These are phyloP conservation scores for Aurelia aurita DNA, from an alignment of 30 jellyfish, hydroid and myxozoan genomes.

Conservation along the genomic window DNA sequence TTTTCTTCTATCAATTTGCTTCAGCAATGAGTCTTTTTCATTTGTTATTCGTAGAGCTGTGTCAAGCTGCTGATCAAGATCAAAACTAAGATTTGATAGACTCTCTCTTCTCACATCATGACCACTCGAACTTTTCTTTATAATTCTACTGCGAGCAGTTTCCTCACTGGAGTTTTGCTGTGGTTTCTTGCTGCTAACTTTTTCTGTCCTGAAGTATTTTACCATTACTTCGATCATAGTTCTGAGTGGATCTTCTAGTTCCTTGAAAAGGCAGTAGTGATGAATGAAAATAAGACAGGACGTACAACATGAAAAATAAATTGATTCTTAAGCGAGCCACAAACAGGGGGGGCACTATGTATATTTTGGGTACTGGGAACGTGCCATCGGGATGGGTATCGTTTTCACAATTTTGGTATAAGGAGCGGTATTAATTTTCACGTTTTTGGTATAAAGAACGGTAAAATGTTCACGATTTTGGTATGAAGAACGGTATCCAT, in stretches of 20 bases:
- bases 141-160: neutral
- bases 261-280: neutral
- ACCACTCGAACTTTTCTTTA: neutral
- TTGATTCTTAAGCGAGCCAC: too few relatives aligned
- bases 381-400: too few relatives aligned
- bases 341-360: too few relatives aligned
- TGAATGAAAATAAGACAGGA: neutral
- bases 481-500: too few relatives aligned
- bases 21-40: neutral
- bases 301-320: neutral
- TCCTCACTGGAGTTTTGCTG: constrained; percentile 7
- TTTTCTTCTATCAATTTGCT: neutral
- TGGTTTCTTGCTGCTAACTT: neutral
- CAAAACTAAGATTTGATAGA: neutral
- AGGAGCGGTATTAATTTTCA: too few relatives aligned
- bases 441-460: too few relatives aligned
- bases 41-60: constrained; percentile 14
- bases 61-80: constrained; percentile 7
- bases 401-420: too few relatives aligned
- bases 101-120: neutral
- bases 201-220: constrained; percentile 24
- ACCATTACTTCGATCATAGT: constrained; percentile 69
- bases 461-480: too few relatives aligned
- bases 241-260: constrained; percentile 41
- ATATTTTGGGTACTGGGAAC: too few relatives aligned